phyloP scores from a whole-genome alignment of 2,797 vertebrate species.

The Microchirus variegatus region DNA sequence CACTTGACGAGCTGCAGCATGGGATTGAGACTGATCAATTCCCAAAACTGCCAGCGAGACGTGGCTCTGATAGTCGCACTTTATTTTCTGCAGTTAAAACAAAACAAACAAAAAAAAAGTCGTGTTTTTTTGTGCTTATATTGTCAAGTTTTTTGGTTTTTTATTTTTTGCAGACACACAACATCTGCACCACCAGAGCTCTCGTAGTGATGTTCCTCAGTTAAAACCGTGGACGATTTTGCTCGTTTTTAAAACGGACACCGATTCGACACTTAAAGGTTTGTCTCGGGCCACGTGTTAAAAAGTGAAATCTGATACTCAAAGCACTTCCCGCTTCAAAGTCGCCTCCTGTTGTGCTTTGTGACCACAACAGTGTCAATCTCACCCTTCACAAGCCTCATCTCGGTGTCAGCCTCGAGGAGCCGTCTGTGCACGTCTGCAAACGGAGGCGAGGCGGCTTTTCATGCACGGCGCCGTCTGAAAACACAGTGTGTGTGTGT shows the following conservation, averaged over 20 bases:
- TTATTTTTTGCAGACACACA: constrained; percentile 22
- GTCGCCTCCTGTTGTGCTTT: constrained; percentile 82
- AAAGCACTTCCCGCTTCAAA: constrained; percentile 80
- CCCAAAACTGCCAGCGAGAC: constrained; percentile 73
- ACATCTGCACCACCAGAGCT: constrained; percentile 8
- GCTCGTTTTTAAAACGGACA: constrained; percentile 63
- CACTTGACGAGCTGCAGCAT: constrained; percentile 71
- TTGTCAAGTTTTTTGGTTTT: constrained; percentile 52
- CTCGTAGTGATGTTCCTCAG: too few relatives aligned
- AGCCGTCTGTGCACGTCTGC: constrained; percentile 75
- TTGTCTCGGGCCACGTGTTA: constrained; percentile 71
- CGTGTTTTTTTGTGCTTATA: constrained; percentile 51
- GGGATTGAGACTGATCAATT: constrained; percentile 78
- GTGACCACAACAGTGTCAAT: constrained; percentile 84
- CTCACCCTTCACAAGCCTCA: constrained; percentile 78
- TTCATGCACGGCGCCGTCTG: too few relatives aligned
- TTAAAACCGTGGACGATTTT: too few relatives aligned
- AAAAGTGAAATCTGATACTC: constrained; percentile 79
- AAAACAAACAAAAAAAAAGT: constrained; percentile 53
- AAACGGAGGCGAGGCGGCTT: constrained; percentile 63
- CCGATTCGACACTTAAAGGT: constrained; percentile 59
- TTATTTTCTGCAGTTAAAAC: constrained; percentile 56
- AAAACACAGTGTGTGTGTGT: too few relatives aligned
- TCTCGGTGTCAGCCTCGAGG: constrained; percentile 73
- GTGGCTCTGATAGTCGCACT: constrained; percentile 61